Conservation (phyloP, 2,113 vertebrate genomes). For the Phalacrocorax aristotelis region DNA sequence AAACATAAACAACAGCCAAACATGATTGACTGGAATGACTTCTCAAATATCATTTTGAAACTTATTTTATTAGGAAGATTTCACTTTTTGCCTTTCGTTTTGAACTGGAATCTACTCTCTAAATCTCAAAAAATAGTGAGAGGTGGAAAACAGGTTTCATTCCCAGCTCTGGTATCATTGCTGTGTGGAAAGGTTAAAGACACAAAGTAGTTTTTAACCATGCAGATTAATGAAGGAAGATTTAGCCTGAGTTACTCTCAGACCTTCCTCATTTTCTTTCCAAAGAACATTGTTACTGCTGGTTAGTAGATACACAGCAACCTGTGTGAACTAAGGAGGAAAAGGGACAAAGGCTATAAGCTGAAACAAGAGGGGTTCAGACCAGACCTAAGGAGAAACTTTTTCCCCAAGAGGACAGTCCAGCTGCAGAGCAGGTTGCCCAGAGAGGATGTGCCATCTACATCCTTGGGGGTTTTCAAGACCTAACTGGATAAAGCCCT, state of each 20-base stretch:
- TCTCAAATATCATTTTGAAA: neutral
- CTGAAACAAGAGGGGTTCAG: neutral
- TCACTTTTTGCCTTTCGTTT: neutral
- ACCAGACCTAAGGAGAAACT: neutral
- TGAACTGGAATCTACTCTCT: neutral
- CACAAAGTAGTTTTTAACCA: neutral
- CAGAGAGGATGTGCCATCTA: neutral
- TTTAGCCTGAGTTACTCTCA: neutral
- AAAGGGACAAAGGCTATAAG: neutral
- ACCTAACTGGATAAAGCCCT: neutral
- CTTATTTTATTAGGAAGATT: neutral
- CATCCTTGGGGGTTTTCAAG: neutral
- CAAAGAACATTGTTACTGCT: neutral
- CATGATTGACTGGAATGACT: neutral
- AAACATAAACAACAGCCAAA: neutral
- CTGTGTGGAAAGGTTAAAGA: neutral
- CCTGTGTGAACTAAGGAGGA: neutral
- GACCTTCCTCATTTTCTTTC: neutral
- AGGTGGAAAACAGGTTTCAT: neutral
- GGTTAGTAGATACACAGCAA: neutral
- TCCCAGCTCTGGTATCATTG: neutral
- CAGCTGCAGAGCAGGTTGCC: neutral
- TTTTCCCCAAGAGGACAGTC: neutral
- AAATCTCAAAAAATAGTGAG: neutral
- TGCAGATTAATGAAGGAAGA: neutral